Conservation (phyloP, 2,888 invertebrate genomes). For the Oscheius onirici region DNA sequence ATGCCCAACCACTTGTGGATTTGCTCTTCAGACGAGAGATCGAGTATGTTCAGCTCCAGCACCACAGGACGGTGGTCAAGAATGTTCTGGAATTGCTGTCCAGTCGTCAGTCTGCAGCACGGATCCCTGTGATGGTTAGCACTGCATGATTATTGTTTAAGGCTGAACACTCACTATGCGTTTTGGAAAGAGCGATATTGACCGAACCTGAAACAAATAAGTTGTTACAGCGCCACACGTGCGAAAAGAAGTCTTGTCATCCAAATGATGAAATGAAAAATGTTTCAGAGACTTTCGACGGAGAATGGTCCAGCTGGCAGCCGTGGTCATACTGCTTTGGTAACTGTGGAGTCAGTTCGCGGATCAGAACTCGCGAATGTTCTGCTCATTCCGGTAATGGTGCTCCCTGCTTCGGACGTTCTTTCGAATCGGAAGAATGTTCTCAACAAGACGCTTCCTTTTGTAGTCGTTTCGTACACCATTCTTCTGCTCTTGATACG, state of each 20-base stretch:
- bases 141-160: too few relatives aligned
- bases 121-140: constrained; percentile 26
- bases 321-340: constrained; percentile 64
- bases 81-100: constrained; percentile 63
- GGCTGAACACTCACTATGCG: too few relatives aligned
- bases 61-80: constrained; percentile 48
- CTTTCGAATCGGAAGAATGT: constrained; percentile 56
- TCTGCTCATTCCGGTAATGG: constrained; percentile 52
- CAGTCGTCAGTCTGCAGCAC: constrained; percentile 61
- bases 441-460: constrained; percentile 29
- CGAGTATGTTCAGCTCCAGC: constrained; percentile 57
- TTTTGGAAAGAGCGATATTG: too few relatives aligned
- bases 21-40: constrained; percentile 60
- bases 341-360: constrained; percentile 58
- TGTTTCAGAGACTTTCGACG: constrained; percentile 56
- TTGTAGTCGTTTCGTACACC: constrained; percentile 32
- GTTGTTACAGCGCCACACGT: too few relatives aligned
- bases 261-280: too few relatives aligned
- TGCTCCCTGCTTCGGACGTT: constrained; percentile 65
- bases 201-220: too few relatives aligned
- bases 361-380: constrained; percentile 62
- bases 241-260: too few relatives aligned
- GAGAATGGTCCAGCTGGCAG: constrained; percentile 67
- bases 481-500: constrained; percentile 22
- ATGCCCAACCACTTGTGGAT: constrained; percentile 66